Percentiles rank a stretch among this genome's conserved stretches.
phyloP scores from a whole-genome alignment of 2,113 vertebrate genomes.

The Tympanuchus pallidicinctus region DNA sequence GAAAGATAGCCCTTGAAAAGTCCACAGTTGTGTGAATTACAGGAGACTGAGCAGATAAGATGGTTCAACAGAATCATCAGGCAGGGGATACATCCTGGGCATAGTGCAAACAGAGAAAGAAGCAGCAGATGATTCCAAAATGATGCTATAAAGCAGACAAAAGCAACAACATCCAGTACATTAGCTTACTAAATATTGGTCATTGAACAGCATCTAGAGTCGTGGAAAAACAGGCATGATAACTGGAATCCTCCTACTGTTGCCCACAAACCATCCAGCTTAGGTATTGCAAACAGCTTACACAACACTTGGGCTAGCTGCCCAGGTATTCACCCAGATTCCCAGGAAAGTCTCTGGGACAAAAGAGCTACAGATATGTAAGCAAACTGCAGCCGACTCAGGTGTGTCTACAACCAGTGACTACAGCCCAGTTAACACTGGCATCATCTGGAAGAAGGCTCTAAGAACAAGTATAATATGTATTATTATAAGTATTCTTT shows the following conservation, averaged over 20 bases:
- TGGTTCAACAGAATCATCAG: background rate
- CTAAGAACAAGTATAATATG: background rate
- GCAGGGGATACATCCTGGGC: background rate
- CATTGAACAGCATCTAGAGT: background rate
- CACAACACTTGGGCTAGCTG: background rate
- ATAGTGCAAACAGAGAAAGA: accelerated
- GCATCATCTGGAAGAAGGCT: background rate
- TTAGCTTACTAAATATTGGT: background rate
- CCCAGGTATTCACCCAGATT: background rate
- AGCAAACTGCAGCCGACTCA: background rate
- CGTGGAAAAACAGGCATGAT: background rate
- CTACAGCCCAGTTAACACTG: background rate
- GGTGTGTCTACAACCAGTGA: background rate
- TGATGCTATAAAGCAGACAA: background rate
- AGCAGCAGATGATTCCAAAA: background rate
- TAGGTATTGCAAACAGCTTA: background rate
- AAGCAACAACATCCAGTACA: background rate
- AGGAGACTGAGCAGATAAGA: background rate
- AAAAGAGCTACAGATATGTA: background rate
- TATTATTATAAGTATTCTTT: background rate
- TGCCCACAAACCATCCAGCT: background rate
- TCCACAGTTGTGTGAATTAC: background rate
- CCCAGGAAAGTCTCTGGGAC: background rate
- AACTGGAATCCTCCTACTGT: background rate
- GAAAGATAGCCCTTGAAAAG: background rate